Percentiles rank a stretch among this genome's conserved stretches.
These are phyloP conservation scores for Dioctria rufipes DNA, from an alignment of 2,888 invertebrate species.

Conservation along the genomic window DNA sequence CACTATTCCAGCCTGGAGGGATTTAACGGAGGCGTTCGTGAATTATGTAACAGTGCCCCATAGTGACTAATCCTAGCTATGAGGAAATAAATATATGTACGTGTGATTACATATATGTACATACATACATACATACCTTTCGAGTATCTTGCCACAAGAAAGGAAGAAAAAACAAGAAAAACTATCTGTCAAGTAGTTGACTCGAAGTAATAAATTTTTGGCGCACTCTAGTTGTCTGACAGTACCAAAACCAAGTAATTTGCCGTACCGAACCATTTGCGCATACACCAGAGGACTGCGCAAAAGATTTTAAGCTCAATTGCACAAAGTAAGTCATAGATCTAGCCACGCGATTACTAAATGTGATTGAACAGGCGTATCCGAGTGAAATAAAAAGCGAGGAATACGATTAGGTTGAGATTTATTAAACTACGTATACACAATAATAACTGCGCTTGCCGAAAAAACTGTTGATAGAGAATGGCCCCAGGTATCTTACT, in stretches of 20 bases:
- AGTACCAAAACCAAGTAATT: slow-evolving; percentile 11
- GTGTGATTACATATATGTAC: no score
- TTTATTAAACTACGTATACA: background rate
- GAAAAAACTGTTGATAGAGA: background rate
- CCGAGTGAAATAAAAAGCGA: slow-evolving; percentile 29
- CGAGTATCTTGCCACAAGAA: no score
- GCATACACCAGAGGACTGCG: background rate
- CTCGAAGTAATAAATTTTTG: slow-evolving; percentile 48
- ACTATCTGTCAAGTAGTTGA: slow-evolving; percentile 48
- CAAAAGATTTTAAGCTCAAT: slow-evolving; percentile 45
- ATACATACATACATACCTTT: no score
- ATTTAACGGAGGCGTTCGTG: slow-evolving; percentile 31
- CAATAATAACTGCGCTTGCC: slow-evolving; percentile 6
- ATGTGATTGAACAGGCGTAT: slow-evolving; percentile 44
- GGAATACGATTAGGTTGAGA: background rate
- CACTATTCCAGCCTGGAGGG: slow-evolving; percentile 41
- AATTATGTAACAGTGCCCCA: slow-evolving; percentile 37
- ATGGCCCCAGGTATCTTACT: slow-evolving; percentile 1
- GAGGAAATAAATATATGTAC: background rate
- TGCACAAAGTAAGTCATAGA: slow-evolving; percentile 36
- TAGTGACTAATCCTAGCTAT: slow-evolving; percentile 39
- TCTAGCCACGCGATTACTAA: slow-evolving; percentile 3
- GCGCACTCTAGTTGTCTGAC: slow-evolving; percentile 48
- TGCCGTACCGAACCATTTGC: slow-evolving; percentile 33
- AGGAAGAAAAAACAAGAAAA: slow-evolving; percentile 8